A percentile compares a stretch with the other conserved stretches of the same genome.
phyloP scores from a whole-genome alignment of 2,797 vertebrate genomes.

The Odontamblyopus lacepedii region DNA sequence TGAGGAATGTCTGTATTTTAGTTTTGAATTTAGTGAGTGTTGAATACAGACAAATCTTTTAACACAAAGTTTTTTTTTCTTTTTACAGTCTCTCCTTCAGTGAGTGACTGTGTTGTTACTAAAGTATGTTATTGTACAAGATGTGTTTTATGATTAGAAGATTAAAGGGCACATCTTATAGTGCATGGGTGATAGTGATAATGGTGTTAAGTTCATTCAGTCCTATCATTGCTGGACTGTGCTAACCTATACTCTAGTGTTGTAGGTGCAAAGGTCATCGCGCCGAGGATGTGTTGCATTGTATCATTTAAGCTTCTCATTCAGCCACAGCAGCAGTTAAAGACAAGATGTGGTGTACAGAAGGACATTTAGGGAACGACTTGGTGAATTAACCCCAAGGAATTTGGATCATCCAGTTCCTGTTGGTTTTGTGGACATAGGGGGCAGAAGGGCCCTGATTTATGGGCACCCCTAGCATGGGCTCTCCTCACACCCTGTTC shows the following conservation, averaged over 20 bases:
- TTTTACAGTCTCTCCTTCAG: constrained; percentile 15
- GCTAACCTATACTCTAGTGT: constrained; percentile 52
- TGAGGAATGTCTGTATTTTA: constrained; percentile 7
- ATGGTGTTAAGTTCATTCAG: constrained; percentile 48
- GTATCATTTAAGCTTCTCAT: constrained; percentile 31
- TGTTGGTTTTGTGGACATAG: constrained; percentile 71
- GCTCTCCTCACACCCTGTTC: constrained; percentile 85
- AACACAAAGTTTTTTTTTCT: background rate
- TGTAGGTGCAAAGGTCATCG: constrained; percentile 70
- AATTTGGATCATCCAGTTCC: constrained; percentile 79
- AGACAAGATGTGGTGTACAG: constrained; percentile 47
- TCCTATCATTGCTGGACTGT: constrained; percentile 40
- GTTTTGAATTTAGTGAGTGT: background rate
- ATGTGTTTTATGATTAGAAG: constrained; percentile 61
- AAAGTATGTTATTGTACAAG: constrained; percentile 27
- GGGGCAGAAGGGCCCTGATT: constrained; percentile 83
- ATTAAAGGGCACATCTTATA: constrained; percentile 54
- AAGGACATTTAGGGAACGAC: constrained; percentile 68
- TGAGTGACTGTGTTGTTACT: constrained; percentile 12
- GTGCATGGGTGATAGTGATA: constrained; percentile 48
- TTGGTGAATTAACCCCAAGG: constrained; percentile 80
- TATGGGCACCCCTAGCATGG: constrained; percentile 87
- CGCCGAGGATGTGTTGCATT: constrained; percentile 26
- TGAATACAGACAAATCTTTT: constrained; percentile 1
- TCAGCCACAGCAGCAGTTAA: constrained; percentile 33